Evolutionary conservation across 2,888 invertebrate genomes (phyloP).

Genomic region (Rhamphomyia laevipes): DNA sequence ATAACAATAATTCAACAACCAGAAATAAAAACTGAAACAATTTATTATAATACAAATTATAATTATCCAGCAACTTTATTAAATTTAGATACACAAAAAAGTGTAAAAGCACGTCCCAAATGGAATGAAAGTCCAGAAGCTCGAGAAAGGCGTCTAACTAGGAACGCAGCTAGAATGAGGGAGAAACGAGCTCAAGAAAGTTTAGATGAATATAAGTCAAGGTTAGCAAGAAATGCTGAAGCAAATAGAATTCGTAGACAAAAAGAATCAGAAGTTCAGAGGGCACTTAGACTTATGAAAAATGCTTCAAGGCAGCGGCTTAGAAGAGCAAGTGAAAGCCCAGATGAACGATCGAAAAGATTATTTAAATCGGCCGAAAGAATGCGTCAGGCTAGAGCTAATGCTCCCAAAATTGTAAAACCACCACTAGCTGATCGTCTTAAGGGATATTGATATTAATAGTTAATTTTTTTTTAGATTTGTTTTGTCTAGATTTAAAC

Average conservation of each 20-base stretch:
- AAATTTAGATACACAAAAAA: constrained; percentile 19
- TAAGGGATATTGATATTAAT: constrained; percentile 28
- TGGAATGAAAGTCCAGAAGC: constrained; percentile 38
- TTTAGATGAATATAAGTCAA: constrained; percentile 32
- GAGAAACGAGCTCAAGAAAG: constrained; percentile 35
- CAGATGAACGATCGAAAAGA: constrained; percentile 33
- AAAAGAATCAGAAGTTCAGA: constrained; percentile 37
- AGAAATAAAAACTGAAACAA: neutral
- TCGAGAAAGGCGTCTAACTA: constrained; percentile 30
- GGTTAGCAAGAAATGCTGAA: constrained; percentile 37
- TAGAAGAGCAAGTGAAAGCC: constrained; percentile 34
- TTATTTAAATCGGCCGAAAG: constrained; percentile 36
- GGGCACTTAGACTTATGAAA: constrained; percentile 38
- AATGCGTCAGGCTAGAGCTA: constrained; percentile 33
- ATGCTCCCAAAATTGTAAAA: constrained; percentile 35
- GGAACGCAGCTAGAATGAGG: constrained; percentile 37
- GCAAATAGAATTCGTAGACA: constrained; percentile 36
- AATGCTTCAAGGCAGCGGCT: constrained; percentile 36
- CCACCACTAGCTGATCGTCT: constrained; percentile 35
- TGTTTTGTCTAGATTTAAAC: neutral
- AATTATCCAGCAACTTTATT: constrained; percentile 17
- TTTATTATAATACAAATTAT: constrained; percentile 2
- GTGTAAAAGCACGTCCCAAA: constrained; percentile 25
- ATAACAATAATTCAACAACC: neutral
- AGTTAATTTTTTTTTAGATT: neutral